A percentile compares a stretch with the other conserved stretches of the same genome.
phyloP scores from a whole-genome alignment of 2,797 vertebrate species.

The Coregonus ussuriensis region DNA sequence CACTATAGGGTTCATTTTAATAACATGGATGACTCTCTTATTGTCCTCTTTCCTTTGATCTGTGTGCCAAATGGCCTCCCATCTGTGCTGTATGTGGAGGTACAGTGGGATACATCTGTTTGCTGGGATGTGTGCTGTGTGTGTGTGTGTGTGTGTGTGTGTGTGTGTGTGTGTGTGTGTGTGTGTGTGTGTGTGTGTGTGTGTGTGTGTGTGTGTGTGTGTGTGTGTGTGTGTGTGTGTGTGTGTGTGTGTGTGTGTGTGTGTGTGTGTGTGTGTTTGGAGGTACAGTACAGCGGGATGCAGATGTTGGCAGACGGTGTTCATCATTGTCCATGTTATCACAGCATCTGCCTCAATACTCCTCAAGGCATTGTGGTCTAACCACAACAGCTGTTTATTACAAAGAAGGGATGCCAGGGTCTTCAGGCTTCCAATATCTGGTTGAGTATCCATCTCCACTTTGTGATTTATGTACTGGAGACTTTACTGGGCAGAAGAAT shows the following conservation, averaged over 20 bases:
- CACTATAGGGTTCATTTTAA: conserved; percentile 17
- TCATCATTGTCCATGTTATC: conserved; percentile 62
- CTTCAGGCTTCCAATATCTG: conserved; percentile 35
- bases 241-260: too few species aligned
- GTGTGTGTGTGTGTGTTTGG: neutral
- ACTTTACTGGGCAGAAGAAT: neutral
- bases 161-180: neutral
- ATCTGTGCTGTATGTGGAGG: conserved; percentile 25
- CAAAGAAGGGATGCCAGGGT: conserved; percentile 28
- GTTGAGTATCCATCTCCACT: neutral
- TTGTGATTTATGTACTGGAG: neutral
- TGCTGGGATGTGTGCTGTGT: too few species aligned
- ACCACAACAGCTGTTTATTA: conserved; percentile 63
- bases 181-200: too few species aligned
- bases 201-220: neutral
- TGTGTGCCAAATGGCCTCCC: conserved; percentile 47
- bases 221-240: too few species aligned
- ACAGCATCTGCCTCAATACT: conserved; percentile 62
- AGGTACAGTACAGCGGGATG: conserved; percentile 30
- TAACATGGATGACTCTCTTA: conserved; percentile 32
- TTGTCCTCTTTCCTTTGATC: conserved; percentile 56
- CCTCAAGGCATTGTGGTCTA: conserved; percentile 44
- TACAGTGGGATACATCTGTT: too few species aligned
- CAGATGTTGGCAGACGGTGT: conserved; percentile 61
- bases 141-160: too few species aligned